Base-by-base conservation (phyloP, 2,113 vertebrate genomes). In the Anthoscopus minutus region DNA sequence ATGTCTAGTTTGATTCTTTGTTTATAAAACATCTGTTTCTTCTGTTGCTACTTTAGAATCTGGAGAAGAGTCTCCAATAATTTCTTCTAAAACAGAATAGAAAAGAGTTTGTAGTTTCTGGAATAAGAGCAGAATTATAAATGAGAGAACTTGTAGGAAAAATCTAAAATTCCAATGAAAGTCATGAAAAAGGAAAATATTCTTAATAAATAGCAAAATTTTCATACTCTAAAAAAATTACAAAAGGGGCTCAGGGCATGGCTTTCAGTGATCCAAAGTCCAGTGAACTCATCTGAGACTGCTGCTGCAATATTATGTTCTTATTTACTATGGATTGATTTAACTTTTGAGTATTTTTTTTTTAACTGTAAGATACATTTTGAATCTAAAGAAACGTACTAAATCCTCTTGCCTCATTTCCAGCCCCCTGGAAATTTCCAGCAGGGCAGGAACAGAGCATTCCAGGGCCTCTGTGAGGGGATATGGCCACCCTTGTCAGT, bases 221-320 rank as follows among this genome's bases (percentile, higher is more conserved):
- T 87, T 27, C 19, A 54, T 62, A 45, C 8, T 37, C 31, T 44
- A 7, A 27, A 69, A 85, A 80, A 37, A 23, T 9, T 70, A 11
- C 22, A 61, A 33, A 65, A 83, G 22, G 1, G 2, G 2, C 35
- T 85, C 0, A 0, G 15, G 9, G 15, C 22, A 77, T 57, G 30
- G 1, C 13, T 76, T 76, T 79, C 33, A 64, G 3, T 65, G n/a
- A 84, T 31, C 62, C 51, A 30, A 66, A 62, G 40, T 60, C 35
- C 76, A 82, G 30, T 69, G 30, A 86, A 56, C 13, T 65, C 28
- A 72, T 8, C 17, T 51, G n/a, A 80, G 35, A 53, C n/a, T 80
- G 27, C 21, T 71, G 7, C 40, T 86, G 24, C 23, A 86, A 33
- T 86, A 42, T 45, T 82, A 24, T 16, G 13, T 35, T 81, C 42